Evolutionary conservation across 2,797 vertebrate genomes (phyloP), one percentile per base, ranked within the genome.

Genomic region (Synaphobranchus kaupii): DNA sequence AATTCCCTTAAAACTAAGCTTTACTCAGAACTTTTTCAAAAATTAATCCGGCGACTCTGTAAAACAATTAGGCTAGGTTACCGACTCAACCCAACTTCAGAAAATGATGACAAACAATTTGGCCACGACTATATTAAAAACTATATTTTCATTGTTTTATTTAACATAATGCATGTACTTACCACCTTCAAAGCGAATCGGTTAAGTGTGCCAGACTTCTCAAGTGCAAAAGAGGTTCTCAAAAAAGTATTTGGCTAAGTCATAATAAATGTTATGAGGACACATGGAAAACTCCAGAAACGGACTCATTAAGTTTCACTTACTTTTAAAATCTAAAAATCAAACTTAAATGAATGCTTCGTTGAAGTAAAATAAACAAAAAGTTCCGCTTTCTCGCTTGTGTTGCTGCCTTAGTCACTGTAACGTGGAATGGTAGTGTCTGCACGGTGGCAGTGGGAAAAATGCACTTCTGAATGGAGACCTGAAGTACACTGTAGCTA

Each of bases 401-500:
- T 63, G 81, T 87, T 52, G 86, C 86, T 63, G 76, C 25, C 54
- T 78, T 56, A n/a, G 81, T 48, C 86, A 83, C 48, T 28, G 63
- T 68, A 83, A 50, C 63, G 28, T 52, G 54, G 58, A 47, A 48
- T 71, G 81, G 48, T 31, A 20, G 54, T 34, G 81, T 83, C 86
- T 12, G 80, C 48, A 71, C 60, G 31, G 58, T 73, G 60, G 68
- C 80, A 48, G 31, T 44, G 81, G 34, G 52, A 83, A 63, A 71
- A 87, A 63, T 84, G 80, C 39, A 60, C 86, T 28, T 87, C 81
- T 48, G 86, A 81, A 31, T 66, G 47, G 80, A 63, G 86, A 10
- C 63, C 44, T 83, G 78, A 87, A 87, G 86, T 87, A 68, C 22
- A 78, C 78, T 12, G 44, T 83, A 87, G 47, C 81, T 82, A 87